Conservation (phyloP, 2,888 invertebrate species). For the Andrena hattorfiana region DNA sequence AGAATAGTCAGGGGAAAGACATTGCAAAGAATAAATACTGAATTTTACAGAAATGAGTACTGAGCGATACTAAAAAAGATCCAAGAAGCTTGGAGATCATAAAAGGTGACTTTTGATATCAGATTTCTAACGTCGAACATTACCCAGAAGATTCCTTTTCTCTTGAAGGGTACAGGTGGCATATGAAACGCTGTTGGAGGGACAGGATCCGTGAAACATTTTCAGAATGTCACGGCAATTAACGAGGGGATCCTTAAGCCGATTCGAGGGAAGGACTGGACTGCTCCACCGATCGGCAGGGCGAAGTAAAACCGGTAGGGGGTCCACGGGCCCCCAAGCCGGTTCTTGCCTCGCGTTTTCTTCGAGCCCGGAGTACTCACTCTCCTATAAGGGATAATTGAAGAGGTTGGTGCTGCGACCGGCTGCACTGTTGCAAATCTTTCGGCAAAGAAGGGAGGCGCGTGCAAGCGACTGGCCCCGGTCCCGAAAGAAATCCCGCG, state of each 20-base stretch:
- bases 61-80: no score
- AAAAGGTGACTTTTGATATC: no score
- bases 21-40: no score
- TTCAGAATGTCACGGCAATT: conserved; percentile 66
- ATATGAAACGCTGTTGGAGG: no score
- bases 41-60: no score
- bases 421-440: conserved; percentile 64
- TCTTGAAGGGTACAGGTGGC: no score
- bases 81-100: no score
- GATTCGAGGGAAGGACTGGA: conserved; percentile 56
- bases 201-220: conserved; percentile 30
- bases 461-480: neutral
- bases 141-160: no score
- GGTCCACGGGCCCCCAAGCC: conserved; percentile 76
- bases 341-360: conserved; percentile 80
- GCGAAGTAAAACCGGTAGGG: conserved; percentile 80
- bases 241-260: conserved; percentile 61
- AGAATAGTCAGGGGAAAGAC: neutral
- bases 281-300: conserved; percentile 65
- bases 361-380: conserved; percentile 66
- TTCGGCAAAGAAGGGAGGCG: conserved; percentile 43
- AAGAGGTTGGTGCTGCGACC: conserved; percentile 60
- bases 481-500: conserved; percentile 3
- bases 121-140: no score
- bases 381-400: conserved; percentile 74